Conservation (phyloP, 2,797 vertebrate genomes). For the Propithecus perrieri region DNA sequence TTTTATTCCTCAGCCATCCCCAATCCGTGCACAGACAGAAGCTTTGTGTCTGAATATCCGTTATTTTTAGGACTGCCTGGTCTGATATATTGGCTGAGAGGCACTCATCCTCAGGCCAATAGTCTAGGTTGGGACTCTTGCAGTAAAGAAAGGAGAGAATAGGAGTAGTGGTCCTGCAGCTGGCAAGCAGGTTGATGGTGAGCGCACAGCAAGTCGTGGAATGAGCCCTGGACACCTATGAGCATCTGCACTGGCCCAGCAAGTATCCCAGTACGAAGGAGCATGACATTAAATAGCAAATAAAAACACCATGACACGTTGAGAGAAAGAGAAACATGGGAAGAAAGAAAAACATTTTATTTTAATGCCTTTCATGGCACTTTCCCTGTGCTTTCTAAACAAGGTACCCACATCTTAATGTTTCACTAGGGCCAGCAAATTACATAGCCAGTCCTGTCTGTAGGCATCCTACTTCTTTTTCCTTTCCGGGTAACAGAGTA, state of each 20-base stretch:
- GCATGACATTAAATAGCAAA: not conserved
- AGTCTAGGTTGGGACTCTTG: not conserved
- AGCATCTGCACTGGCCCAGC: not conserved
- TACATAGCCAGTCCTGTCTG: not conserved
- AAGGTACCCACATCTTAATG: not conserved
- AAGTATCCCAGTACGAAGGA: not conserved
- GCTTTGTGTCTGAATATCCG: not conserved
- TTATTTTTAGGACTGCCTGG: not conserved
- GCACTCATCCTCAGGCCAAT: not conserved
- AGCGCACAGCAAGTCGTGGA: not conserved
- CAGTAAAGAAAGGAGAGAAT: not conserved
- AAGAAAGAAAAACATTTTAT: not conserved
- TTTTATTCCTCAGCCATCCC: not conserved
- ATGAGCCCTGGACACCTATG: not conserved
- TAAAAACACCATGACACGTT: not conserved
- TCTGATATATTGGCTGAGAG: not conserved
- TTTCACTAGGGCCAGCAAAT: not conserved
- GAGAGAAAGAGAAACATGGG: not conserved
- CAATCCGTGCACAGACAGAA: not conserved
- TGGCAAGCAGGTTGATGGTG: not conserved
- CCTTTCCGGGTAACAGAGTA: not conserved
- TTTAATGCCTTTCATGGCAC: not conserved
- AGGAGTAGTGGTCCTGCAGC: not conserved
- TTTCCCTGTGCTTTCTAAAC: not conserved
- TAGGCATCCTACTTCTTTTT: constrained; percentile 38